phyloP scores from a whole-genome alignment of 2,113 vertebrate species.

The Microcebus tavaratra region DNA sequence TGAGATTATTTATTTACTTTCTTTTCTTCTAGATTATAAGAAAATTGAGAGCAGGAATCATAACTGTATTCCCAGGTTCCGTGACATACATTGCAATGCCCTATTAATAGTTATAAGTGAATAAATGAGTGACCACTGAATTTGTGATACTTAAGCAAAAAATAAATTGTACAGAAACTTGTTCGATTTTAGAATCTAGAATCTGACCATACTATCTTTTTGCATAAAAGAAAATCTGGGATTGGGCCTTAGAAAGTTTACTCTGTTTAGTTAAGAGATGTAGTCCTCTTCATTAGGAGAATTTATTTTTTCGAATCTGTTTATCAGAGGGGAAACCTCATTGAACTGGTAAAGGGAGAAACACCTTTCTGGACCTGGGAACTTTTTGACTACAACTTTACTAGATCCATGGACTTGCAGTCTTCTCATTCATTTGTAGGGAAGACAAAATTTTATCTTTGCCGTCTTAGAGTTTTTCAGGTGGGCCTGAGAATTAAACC shows the following conservation, averaged over 20 bases:
- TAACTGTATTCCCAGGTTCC: background rate
- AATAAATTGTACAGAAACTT: background rate
- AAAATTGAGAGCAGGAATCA: background rate
- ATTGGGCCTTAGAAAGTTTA: background rate
- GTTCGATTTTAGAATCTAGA: background rate
- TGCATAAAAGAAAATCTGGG: background rate
- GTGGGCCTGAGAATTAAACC: background rate
- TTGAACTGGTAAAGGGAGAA: background rate
- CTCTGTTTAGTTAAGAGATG: background rate
- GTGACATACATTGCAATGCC: background rate
- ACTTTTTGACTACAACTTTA: background rate
- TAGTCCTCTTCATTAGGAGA: background rate
- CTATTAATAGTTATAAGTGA: background rate
- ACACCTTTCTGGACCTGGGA: background rate
- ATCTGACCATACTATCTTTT: background rate
- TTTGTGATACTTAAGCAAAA: background rate
- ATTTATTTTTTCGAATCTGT: background rate
- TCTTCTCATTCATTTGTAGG: background rate
- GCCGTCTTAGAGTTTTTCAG: background rate
- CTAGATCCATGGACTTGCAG: background rate
- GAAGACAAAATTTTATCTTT: background rate
- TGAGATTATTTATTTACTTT: background rate
- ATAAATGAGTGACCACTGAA: background rate
- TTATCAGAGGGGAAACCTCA: background rate
- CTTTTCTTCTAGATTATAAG: background rate